Evolutionary conservation across 2,797 vertebrate genomes (phyloP), one percentile per base, ranked within the genome.

Genomic region (Gymnodraco acuticeps): DNA sequence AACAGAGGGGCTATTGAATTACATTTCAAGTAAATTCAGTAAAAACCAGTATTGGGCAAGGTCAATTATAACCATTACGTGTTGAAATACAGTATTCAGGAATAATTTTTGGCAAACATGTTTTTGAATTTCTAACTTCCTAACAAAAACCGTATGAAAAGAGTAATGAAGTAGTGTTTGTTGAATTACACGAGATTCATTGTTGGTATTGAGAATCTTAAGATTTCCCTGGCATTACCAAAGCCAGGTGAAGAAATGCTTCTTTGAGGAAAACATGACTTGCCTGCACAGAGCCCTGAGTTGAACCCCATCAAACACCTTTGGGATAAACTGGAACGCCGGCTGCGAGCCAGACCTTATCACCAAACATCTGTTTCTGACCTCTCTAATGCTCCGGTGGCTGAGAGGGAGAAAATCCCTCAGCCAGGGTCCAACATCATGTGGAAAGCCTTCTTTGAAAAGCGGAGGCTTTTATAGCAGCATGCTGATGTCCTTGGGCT

Each of bases 241-340:
- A 56, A 77, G 15, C 17, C 19, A 47, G n/a, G 19, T 73, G 56
- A n/a, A 63, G 67, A 64, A 63, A 56, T 23, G 59, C 65, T 64
- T 75, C 61, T 64, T 4, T 64, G 31, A 70, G 64, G 48, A 75
- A 80, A 82, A 33, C 58, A 61, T 54, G 54, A 75, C 70, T 70
- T 63, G 55, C 43, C 23, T 64, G 61, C 46, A 54, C 51, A 79
- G 58, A 86, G 54, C 46, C 23, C 68, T 70, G 76, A 85, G 56
- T 70, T 64, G 62, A 77, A 73, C 73, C 52, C 73, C 54, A 80
- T 84, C 75, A 88, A 84, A 91, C 83, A 84, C 82, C 71, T 75
- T 63, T 64, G 33, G 75, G 80, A 84, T 70, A 64, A 77, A 77
- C 60, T 66, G 75, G 78, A 76, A 71, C 52, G 15, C 70, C 56